Conservation (phyloP, 2,113 vertebrate genomes). For the Canis aureus region DNA sequence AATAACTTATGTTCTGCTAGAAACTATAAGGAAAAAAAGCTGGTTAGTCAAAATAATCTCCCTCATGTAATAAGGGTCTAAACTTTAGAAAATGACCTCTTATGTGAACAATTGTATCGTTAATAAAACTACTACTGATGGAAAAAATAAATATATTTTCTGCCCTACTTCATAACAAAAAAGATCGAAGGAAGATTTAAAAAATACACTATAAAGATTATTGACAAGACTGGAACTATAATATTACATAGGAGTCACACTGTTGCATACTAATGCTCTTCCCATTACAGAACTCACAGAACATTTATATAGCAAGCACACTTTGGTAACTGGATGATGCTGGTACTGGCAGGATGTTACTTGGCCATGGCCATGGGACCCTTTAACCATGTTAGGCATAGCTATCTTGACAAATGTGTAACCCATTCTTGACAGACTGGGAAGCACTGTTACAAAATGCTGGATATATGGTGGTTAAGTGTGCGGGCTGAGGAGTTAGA, state of each 20-base stretch:
- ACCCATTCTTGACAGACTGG: background rate
- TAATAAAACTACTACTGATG: background rate
- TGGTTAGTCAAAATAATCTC: conserved; percentile 58
- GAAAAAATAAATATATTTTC: conserved; percentile 15
- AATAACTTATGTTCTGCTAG: conserved; percentile 95
- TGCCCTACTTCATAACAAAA: background rate
- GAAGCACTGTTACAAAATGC: background rate
- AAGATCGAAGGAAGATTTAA: background rate
- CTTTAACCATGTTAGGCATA: background rate
- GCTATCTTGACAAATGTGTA: background rate
- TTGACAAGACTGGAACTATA: background rate
- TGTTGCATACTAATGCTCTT: background rate
- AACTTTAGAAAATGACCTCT: conserved; percentile 19
- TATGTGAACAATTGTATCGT: conserved; percentile 41
- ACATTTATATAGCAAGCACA: background rate
- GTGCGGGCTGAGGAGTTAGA: background rate
- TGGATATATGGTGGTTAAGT: background rate
- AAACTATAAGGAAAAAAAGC: conserved; percentile 89
- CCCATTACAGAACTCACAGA: background rate
- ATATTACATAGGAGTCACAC: background rate
- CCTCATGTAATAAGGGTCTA: background rate
- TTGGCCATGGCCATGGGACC: too few species aligned
- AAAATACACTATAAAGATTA: background rate
- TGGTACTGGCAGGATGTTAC: background rate
- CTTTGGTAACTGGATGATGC: background rate